Base-by-base conservation (phyloP, 2,113 vertebrate species). In the Platichthys stellatus region DNA sequence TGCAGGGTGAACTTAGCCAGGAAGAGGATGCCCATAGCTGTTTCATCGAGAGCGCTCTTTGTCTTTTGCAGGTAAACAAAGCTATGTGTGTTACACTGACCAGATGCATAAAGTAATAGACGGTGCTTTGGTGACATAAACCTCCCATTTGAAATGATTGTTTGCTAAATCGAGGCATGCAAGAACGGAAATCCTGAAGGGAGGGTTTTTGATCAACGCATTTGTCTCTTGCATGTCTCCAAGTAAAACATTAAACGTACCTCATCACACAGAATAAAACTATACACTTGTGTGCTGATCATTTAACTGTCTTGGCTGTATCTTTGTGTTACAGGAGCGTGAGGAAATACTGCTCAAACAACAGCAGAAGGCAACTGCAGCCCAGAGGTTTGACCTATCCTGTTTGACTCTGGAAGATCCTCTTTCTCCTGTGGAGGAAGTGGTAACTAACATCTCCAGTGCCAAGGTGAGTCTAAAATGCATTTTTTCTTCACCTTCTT, bases 1-100 rank as follows among this genome's bases (percentile, higher is more conserved):
- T 99, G n/a, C 91, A 96, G 75, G 91, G 86, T 71, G 96, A 99
- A 76, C 95, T 98, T 10, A 76, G 76, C 43, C 94, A 94, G 63
- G 96, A 97, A 64, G 96, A 96, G 63, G 95, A 96, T 2, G 89
- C 95, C 0, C 95, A 97, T 76, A 91, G 94, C 74, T 99, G 97
- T 89, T 99, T 99, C 86, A 95, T 98, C 83, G 96, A 99, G 93
- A 96, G 96, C 0, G 97, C 98, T 70, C 94, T 99, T 47, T 96
- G 96, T 86, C 96, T 97, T 73, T 88, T 99, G 83, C 96, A 97
- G 97, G 98, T 99, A 74, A 89, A 63, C 1, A 17, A 47, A 38
- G 11, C 57, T 68, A 38, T 1, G 14, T 23, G 8, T 57, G 26
- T 73, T 18, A 23, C 4, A 43, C 12, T 23, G 17, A 60, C 54